These are phyloP conservation scores for Mercenaria mercenaria DNA, from an alignment of 1,140 invertebrate genomes.

Conservation along the genomic window DNA sequence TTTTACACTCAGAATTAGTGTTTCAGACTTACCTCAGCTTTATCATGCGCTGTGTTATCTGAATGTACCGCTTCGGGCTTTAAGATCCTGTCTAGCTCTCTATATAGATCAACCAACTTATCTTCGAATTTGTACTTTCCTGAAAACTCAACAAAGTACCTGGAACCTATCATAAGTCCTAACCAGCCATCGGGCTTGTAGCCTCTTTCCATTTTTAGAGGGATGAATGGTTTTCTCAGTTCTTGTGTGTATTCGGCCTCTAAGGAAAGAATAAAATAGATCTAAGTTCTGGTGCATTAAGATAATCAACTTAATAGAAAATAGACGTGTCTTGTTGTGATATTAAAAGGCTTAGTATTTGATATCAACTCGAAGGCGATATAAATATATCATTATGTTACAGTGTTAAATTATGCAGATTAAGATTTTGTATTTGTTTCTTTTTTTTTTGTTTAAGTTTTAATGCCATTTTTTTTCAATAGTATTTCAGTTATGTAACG, in stretches of 20 bases:
- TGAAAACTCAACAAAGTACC: slow-evolving; percentile 78
- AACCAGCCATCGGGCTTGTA: slow-evolving; percentile 82
- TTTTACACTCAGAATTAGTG: too few relatives aligned
- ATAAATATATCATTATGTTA: too few relatives aligned
- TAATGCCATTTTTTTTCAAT: too few relatives aligned
- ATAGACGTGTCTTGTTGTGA: too few relatives aligned
- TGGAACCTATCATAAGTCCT: slow-evolving; percentile 77
- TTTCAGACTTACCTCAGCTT: background rate
- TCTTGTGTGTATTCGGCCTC: slow-evolving; percentile 81
- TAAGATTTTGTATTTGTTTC: too few relatives aligned
- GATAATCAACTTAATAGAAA: too few relatives aligned
- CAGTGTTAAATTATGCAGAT: too few relatives aligned
- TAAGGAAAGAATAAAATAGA: slow-evolving; percentile 9
- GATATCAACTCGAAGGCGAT: too few relatives aligned
- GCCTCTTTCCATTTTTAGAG: slow-evolving; percentile 76
- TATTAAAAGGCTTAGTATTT: too few relatives aligned
- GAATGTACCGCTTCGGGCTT: background rate
- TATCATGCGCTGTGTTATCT: background rate
- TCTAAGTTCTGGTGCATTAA: too few relatives aligned
- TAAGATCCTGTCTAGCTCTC: background rate
- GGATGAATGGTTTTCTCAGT: slow-evolving; percentile 76
- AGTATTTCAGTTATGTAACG: too few relatives aligned
- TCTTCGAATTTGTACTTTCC: slow-evolving; percentile 69
- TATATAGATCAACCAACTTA: background rate
- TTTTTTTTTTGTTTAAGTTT: too few relatives aligned